Percentiles rank a stretch among this genome's conserved stretches.
Evolutionary conservation across 2,797 vertebrate species (phyloP).

Genomic region (Sebastes melanostomus): DNA sequence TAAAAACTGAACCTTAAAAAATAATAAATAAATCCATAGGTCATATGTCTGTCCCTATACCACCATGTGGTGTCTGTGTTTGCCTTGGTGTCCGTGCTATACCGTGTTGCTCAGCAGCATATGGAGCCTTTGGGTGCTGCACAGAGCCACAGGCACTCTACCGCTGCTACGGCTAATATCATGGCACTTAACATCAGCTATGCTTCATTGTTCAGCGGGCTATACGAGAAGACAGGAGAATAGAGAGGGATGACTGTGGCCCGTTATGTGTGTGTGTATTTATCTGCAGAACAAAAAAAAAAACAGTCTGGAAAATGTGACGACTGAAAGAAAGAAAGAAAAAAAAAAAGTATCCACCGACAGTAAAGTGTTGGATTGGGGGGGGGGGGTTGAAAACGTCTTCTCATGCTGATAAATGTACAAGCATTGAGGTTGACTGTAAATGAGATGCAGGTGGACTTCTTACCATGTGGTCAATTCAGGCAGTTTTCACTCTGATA

Average conservation of each 20-base stretch:
- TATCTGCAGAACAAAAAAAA: no score
- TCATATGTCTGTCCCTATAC: background rate
- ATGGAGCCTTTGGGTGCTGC: conserved; percentile 36
- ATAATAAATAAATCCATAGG: background rate
- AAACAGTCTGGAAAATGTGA: background rate
- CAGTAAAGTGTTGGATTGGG: background rate
- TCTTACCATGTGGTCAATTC: conserved; percentile 5
- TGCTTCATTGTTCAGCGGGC: conserved; percentile 46
- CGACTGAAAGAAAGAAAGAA: background rate
- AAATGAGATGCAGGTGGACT: conserved; percentile 50
- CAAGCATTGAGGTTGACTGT: background rate
- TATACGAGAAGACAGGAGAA: conserved; percentile 4
- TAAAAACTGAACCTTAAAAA: background rate
- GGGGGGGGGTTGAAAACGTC: background rate
- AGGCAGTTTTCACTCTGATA: conserved; percentile 19
- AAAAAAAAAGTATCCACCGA: background rate
- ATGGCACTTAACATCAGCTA: conserved; percentile 62
- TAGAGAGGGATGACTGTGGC: background rate
- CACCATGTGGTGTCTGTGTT: background rate
- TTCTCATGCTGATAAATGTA: conserved; percentile 21
- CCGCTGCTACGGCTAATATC: conserved; percentile 30
- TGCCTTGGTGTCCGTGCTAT: background rate
- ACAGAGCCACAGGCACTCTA: conserved; percentile 35
- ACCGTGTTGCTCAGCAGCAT: conserved; percentile 33
- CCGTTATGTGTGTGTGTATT: background rate